phyloP scores from a whole-genome alignment of 1,140 invertebrate genomes.

The Drosophila lacteicornis region DNA sequence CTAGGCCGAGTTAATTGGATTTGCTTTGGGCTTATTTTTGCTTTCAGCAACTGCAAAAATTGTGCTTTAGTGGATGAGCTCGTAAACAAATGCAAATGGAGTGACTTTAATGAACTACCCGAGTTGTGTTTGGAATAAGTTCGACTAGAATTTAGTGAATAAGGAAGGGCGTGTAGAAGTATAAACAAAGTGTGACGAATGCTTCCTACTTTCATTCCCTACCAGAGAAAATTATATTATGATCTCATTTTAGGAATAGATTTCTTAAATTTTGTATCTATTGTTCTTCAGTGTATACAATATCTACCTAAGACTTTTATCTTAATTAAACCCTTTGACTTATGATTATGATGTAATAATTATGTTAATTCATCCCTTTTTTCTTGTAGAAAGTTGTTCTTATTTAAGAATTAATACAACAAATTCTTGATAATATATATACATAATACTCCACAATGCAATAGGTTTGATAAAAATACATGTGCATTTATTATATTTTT shows the following conservation, averaged over 20 bases:
- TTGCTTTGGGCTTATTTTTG: conserved; percentile 8
- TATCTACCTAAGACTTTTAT: too few relatives aligned
- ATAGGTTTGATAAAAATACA: conserved; percentile 9
- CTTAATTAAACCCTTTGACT: too few relatives aligned
- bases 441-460: neutral
- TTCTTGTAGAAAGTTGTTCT: neutral
- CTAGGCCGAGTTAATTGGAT: conserved; percentile 24
- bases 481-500: conserved; percentile 1
- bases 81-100: conserved; percentile 44
- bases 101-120: conserved; percentile 32
- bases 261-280: neutral
- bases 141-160: neutral
- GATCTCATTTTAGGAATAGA: neutral
- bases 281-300: too few relatives aligned
- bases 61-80: conserved; percentile 17
- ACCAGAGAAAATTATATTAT: neutral
- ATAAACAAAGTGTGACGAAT: neutral
- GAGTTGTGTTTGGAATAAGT: conserved; percentile 1
- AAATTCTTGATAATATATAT: conserved; percentile 1
- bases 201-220: neutral
- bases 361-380: neutral
- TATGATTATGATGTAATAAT: neutral
- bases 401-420: neutral
- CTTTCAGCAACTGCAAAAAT: conserved; percentile 2
- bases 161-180: neutral